Evolutionary conservation across 2,113 vertebrate genomes (phyloP).

Genomic region (Epinephelus cyanopodus): DNA sequence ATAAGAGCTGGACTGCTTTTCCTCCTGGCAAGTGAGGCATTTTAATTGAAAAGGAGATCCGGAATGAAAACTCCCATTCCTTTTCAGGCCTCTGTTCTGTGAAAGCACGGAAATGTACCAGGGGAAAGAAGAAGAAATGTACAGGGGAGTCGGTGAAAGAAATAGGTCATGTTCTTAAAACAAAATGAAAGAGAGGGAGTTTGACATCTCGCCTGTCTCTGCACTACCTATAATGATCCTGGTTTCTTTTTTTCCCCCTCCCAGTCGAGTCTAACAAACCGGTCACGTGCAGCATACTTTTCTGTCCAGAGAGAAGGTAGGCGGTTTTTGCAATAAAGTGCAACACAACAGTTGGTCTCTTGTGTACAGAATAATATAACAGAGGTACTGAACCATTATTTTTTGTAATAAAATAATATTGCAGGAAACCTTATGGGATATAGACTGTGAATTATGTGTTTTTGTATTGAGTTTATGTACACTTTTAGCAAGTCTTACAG

Average conservation of each 20-base stretch:
- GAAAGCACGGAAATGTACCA: conserved; percentile 70
- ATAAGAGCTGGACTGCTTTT: conserved; percentile 69
- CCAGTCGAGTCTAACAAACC: conserved; percentile 25
- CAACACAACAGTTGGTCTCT: conserved; percentile 39
- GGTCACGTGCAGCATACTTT: conserved; percentile 20
- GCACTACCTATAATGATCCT: conserved; percentile 54
- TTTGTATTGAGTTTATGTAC: conserved; percentile 14
- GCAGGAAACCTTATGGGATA: conserved; percentile 37
- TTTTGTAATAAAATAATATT: conserved; percentile 56
- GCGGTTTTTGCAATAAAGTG: conserved; percentile 36
- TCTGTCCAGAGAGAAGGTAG: conserved; percentile 26
- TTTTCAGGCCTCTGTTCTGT: conserved; percentile 71
- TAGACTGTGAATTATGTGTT: conserved; percentile 22
- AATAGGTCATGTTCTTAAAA: conserved; percentile 79
- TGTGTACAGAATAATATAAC: conserved; percentile 52
- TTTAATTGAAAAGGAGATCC: conserved; percentile 81
- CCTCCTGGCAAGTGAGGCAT: conserved; percentile 60
- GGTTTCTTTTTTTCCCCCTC: not conserved
- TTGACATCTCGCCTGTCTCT: conserved; percentile 61
- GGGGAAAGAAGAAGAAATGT: conserved; percentile 64
- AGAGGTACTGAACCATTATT: conserved; percentile 24
- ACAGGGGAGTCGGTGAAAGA: conserved; percentile 66
- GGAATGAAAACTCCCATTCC: conserved; percentile 77
- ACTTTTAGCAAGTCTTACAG: not conserved
- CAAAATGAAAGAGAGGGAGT: conserved; percentile 59